These are phyloP conservation scores for Neuroterus valhalla DNA, from an alignment of 1,140 invertebrate species.

Conservation along the genomic window DNA sequence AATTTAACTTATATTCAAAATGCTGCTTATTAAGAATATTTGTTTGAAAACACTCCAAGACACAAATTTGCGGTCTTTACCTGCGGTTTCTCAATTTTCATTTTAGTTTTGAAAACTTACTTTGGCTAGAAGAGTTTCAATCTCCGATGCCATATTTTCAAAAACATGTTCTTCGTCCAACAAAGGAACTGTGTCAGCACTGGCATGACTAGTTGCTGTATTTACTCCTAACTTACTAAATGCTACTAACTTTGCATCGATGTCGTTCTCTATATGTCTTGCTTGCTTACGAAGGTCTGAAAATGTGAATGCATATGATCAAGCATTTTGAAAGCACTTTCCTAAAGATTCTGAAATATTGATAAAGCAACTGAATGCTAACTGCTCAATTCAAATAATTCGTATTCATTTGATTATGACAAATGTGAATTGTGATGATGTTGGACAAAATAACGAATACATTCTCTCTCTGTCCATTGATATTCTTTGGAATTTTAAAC, in stretches of 20 bases:
- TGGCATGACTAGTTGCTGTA: slow-evolving; percentile 72
- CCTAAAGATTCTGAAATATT: no score
- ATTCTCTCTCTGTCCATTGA: no score
- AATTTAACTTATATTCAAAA: no score
- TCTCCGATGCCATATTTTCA: slow-evolving; percentile 93
- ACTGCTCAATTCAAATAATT: no score
- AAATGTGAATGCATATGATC: slow-evolving; percentile 47
- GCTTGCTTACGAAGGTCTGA: slow-evolving; percentile 95
- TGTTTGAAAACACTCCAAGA: no score
- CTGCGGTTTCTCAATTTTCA: no score
- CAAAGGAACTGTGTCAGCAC: slow-evolving; percentile 85
- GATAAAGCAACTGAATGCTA: no score
- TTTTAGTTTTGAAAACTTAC: slow-evolving; percentile 73
- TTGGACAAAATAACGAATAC: background rate
- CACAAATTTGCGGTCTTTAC: no score
- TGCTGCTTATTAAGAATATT: no score
- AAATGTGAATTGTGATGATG: background rate
- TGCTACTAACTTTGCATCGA: slow-evolving; percentile 95
- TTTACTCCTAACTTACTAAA: slow-evolving; percentile 95
- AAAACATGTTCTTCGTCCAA: slow-evolving; percentile 93
- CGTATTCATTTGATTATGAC: no score
- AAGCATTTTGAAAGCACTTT: no score
- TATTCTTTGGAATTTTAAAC: background rate
- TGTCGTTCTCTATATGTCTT: slow-evolving; percentile 95
- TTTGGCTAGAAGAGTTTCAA: slow-evolving; percentile 90